phyloP scores from a whole-genome alignment of 2,888 invertebrate species.

The Limulus polyphemus region DNA sequence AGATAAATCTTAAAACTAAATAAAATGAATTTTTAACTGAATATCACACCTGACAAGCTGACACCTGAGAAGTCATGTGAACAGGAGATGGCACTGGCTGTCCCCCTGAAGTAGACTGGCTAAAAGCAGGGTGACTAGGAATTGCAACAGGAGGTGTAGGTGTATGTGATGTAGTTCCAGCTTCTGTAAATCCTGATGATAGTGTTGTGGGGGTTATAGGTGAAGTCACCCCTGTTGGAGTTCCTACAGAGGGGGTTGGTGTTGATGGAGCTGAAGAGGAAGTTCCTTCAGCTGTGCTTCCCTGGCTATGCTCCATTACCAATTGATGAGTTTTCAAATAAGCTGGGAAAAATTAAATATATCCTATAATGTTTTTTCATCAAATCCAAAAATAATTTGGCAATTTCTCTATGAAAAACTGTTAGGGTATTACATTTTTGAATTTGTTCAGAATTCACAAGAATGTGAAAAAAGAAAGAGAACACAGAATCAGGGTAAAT shows the following conservation, averaged over 20 bases:
- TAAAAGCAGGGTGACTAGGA: constrained; percentile 4
- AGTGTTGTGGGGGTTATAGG: constrained; percentile 64
- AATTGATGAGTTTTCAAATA: constrained; percentile 9
- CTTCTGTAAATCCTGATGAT: constrained; percentile 32
- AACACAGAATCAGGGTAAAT: too few relatives aligned
- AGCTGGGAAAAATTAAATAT: constrained; percentile 2
- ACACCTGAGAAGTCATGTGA: not conserved
- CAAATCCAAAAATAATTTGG: too few relatives aligned
- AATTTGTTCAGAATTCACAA: too few relatives aligned
- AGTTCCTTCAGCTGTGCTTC: not conserved
- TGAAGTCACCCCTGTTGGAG: constrained; percentile 54
- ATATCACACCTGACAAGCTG: too few relatives aligned
- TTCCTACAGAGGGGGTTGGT: not conserved
- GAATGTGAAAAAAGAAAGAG: too few relatives aligned
- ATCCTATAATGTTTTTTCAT: constrained; percentile 1
- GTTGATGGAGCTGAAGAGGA: not conserved
- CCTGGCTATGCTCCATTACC: not conserved
- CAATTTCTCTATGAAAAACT: too few relatives aligned
- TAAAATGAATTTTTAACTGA: too few relatives aligned
- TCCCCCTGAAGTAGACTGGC: constrained; percentile 5
- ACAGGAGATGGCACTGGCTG: constrained; percentile 25
- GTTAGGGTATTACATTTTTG: too few relatives aligned
- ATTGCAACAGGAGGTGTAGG: not conserved
- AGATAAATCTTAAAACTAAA: too few relatives aligned
- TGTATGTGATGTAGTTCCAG: constrained; percentile 1